Base-by-base conservation (phyloP, 2,113 vertebrate genomes). In the Thermophis baileyi region DNA sequence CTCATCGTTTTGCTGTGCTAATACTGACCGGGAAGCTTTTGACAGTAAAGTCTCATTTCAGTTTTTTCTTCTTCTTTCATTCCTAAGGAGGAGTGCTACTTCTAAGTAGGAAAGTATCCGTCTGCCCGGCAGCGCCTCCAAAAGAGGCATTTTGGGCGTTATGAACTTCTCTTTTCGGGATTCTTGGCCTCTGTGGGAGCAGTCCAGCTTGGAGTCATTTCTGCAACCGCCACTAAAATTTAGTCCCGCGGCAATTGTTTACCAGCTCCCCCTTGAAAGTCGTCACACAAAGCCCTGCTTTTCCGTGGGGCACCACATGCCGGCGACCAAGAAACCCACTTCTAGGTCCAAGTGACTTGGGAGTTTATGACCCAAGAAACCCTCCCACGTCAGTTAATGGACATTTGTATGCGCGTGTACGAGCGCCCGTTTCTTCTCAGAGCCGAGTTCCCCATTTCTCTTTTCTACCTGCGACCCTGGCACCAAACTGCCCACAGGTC, bases 351-450 rank as follows among this genome's bases (percentile, higher is more conserved):
- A 95, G 94, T 95, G 97, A 97, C 95, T 95, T 96, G 95, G 25
- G 95, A 97, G 96, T 97, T 97, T 94, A 96, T 97, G 96, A 96
- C 97, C 95, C 94, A 95, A 89, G 69, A 96, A 40, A 95, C 95
- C 95, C 96, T 97, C 92, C 93, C 95, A 93, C 95, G 95, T 96
- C 94, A 91, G 90, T 94, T 94, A 96, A 95, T 96, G 96, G 97
- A 97, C 96, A 96, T 89, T 35, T 22, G 74, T 81, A 44, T 44
- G 74, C 35, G 74, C 74, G 74, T 81, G 35, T 81, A 40, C 35
- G 35, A 44, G 74, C 35, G 88, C 87, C 35, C 50, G 91, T 10
- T 89, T 30, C 5, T 9, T 4, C 22, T 50, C 54, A 24, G 1
- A 44, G 63, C 55, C 49, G 86, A 47, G 94, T 96, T 96, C 5